Evolutionary conservation across 2,888 invertebrate species (phyloP).

Genomic region (Exocentrus adspersus): DNA sequence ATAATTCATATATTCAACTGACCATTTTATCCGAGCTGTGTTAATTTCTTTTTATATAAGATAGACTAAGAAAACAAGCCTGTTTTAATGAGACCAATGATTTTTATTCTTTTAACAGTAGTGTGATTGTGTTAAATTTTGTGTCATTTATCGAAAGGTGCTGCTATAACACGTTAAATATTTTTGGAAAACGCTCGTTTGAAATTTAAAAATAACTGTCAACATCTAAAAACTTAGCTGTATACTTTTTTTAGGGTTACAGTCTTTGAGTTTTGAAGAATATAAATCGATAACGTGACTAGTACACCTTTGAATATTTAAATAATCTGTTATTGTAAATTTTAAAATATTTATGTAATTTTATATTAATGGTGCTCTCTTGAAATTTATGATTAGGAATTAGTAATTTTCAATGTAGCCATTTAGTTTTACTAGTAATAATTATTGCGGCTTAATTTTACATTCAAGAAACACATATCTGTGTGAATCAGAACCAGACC

Average conservation of each 20-base stretch:
- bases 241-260: no score
- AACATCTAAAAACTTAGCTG: constrained; percentile 3
- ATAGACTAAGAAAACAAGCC: constrained; percentile 31
- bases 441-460: constrained; percentile 20
- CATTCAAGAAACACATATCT: constrained; percentile 54
- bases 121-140: constrained; percentile 36
- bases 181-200: constrained; percentile 39
- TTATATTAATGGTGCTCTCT: constrained; percentile 38
- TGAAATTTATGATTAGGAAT: constrained; percentile 25
- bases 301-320: no score
- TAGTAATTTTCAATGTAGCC: constrained; percentile 8
- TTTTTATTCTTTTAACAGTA: constrained; percentile 37
- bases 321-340: constrained; percentile 38
- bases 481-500: constrained; percentile 55
- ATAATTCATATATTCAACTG: constrained; percentile 29
- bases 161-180: constrained; percentile 37
- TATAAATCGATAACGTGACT: no score
- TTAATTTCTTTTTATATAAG: constrained; percentile 49
- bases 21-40: constrained; percentile 45
- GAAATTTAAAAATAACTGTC: constrained; percentile 22
- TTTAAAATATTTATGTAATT: constrained; percentile 37
- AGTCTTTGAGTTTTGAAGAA: no score
- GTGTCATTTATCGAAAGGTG: constrained; percentile 31
- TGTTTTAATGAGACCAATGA: constrained; percentile 41
- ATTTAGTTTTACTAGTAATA: constrained; percentile 30